These are phyloP conservation scores for Nephrotoma flavescens DNA, from an alignment of 2,888 invertebrate species.

Conservation along the genomic window DNA sequence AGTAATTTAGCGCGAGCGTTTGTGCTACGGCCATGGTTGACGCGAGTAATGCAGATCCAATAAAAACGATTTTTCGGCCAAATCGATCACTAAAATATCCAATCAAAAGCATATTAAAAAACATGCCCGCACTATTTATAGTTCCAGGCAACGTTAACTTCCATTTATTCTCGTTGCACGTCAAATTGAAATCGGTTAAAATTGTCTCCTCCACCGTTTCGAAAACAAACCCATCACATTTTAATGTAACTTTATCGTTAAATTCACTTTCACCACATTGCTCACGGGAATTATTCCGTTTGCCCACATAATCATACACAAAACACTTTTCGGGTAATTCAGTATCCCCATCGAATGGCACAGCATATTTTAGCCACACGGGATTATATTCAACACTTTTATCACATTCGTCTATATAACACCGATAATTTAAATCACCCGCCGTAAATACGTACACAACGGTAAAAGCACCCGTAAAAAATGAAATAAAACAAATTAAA, in stretches of 20 bases:
- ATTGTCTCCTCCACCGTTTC: not conserved
- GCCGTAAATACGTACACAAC: not conserved
- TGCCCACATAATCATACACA: not conserved
- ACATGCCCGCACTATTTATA: constrained; percentile 46
- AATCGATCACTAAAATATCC: constrained; percentile 51
- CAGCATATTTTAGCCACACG: not conserved
- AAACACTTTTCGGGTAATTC: not conserved
- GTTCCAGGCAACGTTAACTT: constrained; percentile 49
- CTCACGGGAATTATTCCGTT: not conserved
- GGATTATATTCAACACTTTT: not conserved
- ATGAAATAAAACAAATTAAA: not conserved
- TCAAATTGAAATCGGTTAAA: not conserved
- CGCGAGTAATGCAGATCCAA: not conserved
- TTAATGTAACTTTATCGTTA: not conserved
- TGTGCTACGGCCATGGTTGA: not conserved
- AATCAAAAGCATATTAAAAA: constrained; percentile 45
- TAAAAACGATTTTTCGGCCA: constrained; percentile 6
- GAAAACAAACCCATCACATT: not conserved
- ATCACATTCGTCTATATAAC: not conserved
- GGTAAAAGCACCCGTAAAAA: not conserved
- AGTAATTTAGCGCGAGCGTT: not conserved
- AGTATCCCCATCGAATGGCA: not conserved
- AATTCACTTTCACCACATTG: not conserved
- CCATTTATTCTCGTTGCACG: constrained; percentile 34
- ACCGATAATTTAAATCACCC: not conserved